Conservation (phyloP, 1,140 invertebrate genomes). For the Drosophila punjabiensis region DNA sequence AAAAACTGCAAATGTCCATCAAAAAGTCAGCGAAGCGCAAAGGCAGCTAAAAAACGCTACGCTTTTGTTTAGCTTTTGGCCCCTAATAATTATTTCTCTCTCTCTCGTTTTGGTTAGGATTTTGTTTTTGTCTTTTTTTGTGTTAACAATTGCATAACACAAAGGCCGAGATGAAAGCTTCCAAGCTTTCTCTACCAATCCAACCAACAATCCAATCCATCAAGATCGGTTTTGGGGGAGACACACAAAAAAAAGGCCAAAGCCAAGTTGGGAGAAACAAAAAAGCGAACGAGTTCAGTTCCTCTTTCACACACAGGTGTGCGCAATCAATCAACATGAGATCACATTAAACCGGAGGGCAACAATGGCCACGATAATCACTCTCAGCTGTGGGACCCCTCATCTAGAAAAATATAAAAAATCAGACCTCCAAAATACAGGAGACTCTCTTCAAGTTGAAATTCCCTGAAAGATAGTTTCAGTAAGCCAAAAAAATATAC, state of each 20-base stretch:
- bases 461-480: no score
- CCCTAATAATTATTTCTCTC: constrained; percentile 44
- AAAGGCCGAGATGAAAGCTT: constrained; percentile 50
- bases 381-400: constrained; percentile 37
- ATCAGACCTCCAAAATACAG: constrained; percentile 21
- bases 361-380: constrained; percentile 81
- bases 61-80: constrained; percentile 39
- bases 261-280: constrained; percentile 32
- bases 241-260: constrained; percentile 29
- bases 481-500: background rate
- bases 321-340: constrained; percentile 82
- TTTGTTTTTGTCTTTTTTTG: background rate
- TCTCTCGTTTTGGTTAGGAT: constrained; percentile 1
- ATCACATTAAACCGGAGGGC: constrained; percentile 76
- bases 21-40: constrained; percentile 73
- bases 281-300: constrained; percentile 51
- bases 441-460: background rate
- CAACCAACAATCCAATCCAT: constrained; percentile 59
- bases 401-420: background rate
- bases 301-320: constrained; percentile 79
- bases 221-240: constrained; percentile 54
- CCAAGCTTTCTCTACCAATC: constrained; percentile 36
- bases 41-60: constrained; percentile 41
- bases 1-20: constrained; percentile 61
- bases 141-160: constrained; percentile 52